These are phyloP conservation scores for Sapayoa aenigma DNA, from an alignment of 2,113 vertebrate genomes.

Conservation along the genomic window DNA sequence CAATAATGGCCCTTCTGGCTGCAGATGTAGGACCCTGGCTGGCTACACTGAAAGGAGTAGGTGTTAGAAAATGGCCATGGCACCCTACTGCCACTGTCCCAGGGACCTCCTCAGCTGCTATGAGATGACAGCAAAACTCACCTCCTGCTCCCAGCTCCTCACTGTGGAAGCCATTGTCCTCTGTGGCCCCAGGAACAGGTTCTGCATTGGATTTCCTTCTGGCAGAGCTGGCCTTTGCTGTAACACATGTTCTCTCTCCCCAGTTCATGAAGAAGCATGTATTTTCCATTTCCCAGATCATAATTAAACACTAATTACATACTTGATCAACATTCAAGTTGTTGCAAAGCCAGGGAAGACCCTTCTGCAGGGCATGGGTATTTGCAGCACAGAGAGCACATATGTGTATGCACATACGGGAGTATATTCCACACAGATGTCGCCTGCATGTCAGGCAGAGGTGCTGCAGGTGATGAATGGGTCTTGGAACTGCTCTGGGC, in stretches of 20 bases:
- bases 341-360: not conserved
- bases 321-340: not conserved
- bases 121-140: not conserved
- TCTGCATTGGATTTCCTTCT: not conserved
- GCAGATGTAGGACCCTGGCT: not conserved
- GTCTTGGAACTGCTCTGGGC: not conserved
- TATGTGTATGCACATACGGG: accelerated
- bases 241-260: accelerated
- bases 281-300: not conserved
- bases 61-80: not conserved
- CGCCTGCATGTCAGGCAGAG: not conserved
- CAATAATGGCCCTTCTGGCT: not conserved
- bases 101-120: not conserved
- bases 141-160: not conserved
- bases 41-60: not conserved
- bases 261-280: not conserved
- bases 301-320: not conserved
- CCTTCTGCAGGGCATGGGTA: accelerated
- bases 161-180: not conserved
- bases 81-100: no score
- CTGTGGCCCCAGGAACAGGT: not conserved
- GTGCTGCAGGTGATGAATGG: no score
- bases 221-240: not conserved
- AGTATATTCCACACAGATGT: not conserved
- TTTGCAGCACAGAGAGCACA: not conserved